A percentile compares a stretch with the other conserved stretches of the same genome.
Evolutionary conservation across 2,113 vertebrate species (phyloP).

Genomic region (Nesoenas mayeri): DNA sequence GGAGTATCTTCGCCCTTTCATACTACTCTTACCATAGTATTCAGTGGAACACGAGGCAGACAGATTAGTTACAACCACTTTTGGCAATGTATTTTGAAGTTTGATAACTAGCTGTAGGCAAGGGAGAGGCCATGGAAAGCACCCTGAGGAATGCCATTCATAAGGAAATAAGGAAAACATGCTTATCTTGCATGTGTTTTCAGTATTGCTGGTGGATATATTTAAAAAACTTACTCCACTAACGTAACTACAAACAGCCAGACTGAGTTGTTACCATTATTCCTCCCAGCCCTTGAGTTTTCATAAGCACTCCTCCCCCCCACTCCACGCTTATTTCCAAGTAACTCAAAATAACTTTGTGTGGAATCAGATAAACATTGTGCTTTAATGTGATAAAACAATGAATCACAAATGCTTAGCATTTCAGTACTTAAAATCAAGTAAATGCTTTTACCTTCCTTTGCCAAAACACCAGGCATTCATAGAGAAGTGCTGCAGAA

Average conservation of each 20-base stretch:
- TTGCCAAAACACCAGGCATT: neutral
- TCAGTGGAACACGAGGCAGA: neutral
- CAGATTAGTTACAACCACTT: neutral
- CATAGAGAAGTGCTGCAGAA: neutral
- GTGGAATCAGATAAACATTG: neutral
- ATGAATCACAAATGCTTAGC: neutral
- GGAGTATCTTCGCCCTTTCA: neutral
- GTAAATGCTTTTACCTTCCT: neutral
- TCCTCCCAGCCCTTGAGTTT: neutral
- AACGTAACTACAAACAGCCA: neutral
- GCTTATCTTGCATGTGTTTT: neutral
- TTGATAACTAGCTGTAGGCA: neutral
- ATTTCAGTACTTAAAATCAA: neutral
- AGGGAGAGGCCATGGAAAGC: neutral
- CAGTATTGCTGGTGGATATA: neutral
- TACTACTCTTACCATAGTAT: neutral
- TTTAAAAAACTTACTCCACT: neutral
- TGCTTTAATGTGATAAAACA: neutral
- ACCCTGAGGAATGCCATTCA: neutral
- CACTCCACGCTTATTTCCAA: neutral
- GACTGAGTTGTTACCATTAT: neutral
- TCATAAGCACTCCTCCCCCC: neutral
- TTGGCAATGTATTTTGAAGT: neutral
- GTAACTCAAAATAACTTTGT: neutral
- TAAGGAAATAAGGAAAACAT: conserved; percentile 1